Evolutionary conservation across 2,888 invertebrate species (phyloP).

Genomic region (Drosophila anomalata): DNA sequence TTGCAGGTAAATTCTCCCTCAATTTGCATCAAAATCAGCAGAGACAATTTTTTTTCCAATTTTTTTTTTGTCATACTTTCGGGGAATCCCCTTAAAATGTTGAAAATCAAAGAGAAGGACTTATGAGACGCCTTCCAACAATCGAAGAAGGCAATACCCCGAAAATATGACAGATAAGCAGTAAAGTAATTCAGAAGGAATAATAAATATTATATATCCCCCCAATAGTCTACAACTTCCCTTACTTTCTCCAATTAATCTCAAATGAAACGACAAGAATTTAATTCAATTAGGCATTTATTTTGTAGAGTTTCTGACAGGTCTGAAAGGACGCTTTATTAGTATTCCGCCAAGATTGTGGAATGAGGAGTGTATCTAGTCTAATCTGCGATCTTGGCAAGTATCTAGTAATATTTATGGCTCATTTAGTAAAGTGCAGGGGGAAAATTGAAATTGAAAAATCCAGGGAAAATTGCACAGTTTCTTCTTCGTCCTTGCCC

Average conservation of each 20-base stretch:
- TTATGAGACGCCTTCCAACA: too few relatives aligned
- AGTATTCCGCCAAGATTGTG: background rate
- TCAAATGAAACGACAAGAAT: background rate
- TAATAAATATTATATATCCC: background rate
- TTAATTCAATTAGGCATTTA: constrained; percentile 6
- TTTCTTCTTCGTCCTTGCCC: constrained; percentile 8
- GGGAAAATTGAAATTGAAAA: constrained; percentile 40
- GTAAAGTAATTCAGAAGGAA: too few relatives aligned
- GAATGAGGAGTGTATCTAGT: constrained; percentile 26
- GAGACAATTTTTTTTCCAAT: too few relatives aligned
- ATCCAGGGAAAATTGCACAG: constrained; percentile 34
- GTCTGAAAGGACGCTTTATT: background rate
- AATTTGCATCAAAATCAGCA: too few relatives aligned
- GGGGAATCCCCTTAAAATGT: too few relatives aligned
- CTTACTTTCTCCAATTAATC: background rate
- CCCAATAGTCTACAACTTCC: background rate
- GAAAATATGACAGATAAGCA: too few relatives aligned
- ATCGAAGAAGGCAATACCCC: too few relatives aligned
- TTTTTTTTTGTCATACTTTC: too few relatives aligned
- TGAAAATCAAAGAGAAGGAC: too few relatives aligned
- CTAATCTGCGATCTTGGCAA: constrained; percentile 30
- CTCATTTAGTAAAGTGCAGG: constrained; percentile 42
- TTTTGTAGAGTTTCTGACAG: constrained; percentile 8
- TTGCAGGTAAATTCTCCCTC: too few relatives aligned
- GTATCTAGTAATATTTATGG: constrained; percentile 38